Evolutionary conservation across 2,113 vertebrate species (phyloP).

Genomic region (Callipepla squamata): DNA sequence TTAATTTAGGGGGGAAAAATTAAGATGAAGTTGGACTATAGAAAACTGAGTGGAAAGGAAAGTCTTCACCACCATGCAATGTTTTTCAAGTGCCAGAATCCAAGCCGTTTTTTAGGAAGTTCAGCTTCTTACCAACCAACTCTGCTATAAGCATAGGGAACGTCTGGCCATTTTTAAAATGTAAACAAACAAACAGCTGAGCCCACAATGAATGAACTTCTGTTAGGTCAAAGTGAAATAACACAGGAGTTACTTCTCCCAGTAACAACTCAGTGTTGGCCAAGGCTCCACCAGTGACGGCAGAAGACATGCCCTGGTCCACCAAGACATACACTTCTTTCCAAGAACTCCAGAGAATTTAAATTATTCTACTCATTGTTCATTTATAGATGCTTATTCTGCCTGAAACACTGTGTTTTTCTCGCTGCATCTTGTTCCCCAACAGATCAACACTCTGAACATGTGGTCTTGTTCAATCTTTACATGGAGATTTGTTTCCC

Average conservation of each 20-base stretch:
- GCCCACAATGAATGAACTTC: not conserved
- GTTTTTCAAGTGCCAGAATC: not conserved
- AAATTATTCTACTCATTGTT: not conserved
- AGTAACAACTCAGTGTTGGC: not conserved
- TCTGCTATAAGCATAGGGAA: not conserved
- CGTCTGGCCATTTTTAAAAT: not conserved
- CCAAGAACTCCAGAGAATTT: not conserved
- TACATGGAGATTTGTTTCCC: not conserved
- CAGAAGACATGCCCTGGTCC: not conserved
- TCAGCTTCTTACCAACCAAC: not conserved
- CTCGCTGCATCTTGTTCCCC: not conserved
- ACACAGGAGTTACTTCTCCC: accelerated
- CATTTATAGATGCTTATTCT: not conserved
- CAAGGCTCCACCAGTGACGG: not conserved
- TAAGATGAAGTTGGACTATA: not conserved
- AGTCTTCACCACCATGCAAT: not conserved
- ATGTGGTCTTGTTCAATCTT: not conserved
- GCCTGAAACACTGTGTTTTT: accelerated
- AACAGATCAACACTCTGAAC: accelerated
- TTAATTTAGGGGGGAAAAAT: not conserved
- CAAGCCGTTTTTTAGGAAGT: not conserved
- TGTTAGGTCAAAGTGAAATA: not conserved
- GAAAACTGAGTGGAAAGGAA: not conserved
- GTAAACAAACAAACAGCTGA: not conserved
- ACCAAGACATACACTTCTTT: not conserved